phyloP scores from a whole-genome alignment of 92 coral and sea anemone species.

The Porites cylindrica region DNA sequence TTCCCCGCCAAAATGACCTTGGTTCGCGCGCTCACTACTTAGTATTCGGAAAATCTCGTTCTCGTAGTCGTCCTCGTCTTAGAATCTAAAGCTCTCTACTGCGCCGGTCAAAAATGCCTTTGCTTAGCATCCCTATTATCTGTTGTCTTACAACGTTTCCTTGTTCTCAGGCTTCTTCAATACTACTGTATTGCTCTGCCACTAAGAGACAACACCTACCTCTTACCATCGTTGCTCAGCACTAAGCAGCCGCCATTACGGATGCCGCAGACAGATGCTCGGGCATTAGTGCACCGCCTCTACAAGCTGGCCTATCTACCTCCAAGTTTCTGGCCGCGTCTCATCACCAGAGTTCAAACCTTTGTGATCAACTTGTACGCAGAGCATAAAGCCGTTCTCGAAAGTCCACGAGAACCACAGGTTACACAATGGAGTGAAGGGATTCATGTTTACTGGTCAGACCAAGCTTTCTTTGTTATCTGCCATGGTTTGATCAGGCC shows the following conservation, averaged over 20 bases:
- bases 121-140: no score
- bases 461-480: constrained; percentile 72
- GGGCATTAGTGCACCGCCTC: constrained; percentile 60
- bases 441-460: constrained; percentile 74
- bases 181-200: constrained; percentile 88
- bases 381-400: constrained; percentile 23
- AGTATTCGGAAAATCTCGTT: no score
- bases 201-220: constrained; percentile 64
- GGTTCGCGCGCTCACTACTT: no score
- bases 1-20: no score
- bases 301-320: constrained; percentile 90
- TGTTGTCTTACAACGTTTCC: neutral
- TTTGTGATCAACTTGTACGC: constrained; percentile 64
- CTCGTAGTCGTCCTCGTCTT: no score
- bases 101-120: no score
- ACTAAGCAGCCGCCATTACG: constrained; percentile 38
- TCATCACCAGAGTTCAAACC: constrained; percentile 76
- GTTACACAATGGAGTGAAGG: constrained; percentile 87
- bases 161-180: constrained; percentile 67
- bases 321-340: constrained; percentile 88
- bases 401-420: constrained; percentile 53
- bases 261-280: constrained; percentile 55
- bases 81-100: no score
- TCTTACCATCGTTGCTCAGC: constrained; percentile 78
- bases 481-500: constrained; percentile 58